Conservation (phyloP, 2,888 invertebrate species). For the Apoda limacodes region DNA sequence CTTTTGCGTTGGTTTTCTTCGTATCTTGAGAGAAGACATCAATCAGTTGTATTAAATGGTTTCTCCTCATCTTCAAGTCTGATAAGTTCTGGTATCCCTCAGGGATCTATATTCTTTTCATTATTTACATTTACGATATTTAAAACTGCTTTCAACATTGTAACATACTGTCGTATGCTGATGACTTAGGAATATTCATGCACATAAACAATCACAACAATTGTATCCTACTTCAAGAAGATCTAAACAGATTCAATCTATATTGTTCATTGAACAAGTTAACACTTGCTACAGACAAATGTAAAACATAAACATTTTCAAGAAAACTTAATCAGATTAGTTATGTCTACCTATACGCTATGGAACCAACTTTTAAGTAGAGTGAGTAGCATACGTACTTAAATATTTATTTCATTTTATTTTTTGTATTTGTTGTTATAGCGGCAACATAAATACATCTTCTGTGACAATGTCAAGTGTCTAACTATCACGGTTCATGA, state of each 20-base stretch:
- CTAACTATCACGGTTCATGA: too few relatives aligned
- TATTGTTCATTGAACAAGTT: conserved; percentile 6
- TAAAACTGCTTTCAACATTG: conserved; percentile 6
- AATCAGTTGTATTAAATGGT: conserved; percentile 7
- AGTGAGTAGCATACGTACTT: too few relatives aligned
- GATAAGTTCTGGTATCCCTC: conserved; percentile 7
- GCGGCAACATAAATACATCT: too few relatives aligned
- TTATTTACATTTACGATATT: conserved; percentile 11
- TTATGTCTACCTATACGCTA: too few relatives aligned
- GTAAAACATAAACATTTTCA: not conserved
- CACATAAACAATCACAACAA: conserved; percentile 2
- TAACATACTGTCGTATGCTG: conserved; percentile 6
- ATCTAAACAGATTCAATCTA: conserved; percentile 5
- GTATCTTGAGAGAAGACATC: conserved; percentile 6
- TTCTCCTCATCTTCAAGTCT: conserved; percentile 2
- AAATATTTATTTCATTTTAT: too few relatives aligned
- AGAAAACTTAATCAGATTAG: too few relatives aligned
- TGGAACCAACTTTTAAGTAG: too few relatives aligned
- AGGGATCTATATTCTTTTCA: conserved; percentile 11
- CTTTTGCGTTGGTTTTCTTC: conserved; percentile 10
- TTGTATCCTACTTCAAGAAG: conserved; percentile 7
- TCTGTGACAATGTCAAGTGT: too few relatives aligned
- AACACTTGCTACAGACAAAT: not conserved
- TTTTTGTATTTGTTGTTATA: too few relatives aligned
- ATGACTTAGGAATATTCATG: conserved; percentile 13